Base-by-base conservation (phyloP, 2,888 invertebrate genomes). In the Theodoxus fluviatilis region DNA sequence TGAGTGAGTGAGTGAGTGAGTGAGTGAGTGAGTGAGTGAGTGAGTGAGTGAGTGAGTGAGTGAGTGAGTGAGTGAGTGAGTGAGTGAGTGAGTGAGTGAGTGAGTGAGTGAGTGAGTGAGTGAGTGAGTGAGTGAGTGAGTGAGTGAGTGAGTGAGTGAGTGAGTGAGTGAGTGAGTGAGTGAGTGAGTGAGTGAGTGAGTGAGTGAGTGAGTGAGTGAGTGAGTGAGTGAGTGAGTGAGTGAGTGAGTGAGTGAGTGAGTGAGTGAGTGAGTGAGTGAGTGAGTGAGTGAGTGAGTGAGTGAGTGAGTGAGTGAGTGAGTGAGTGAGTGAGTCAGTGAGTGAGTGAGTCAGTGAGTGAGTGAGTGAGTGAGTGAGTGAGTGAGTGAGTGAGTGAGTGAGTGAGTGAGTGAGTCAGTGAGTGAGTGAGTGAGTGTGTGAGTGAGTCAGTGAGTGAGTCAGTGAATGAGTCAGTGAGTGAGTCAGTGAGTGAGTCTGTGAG, bases 91-190 rank as follows among this genome's bases (percentile, higher is more conserved):
- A 12, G 57, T 57, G 57, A 12, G 57, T 57, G 57, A 12, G 57
- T 57, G 57, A 12, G 28, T 57, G 57, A 9, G 57, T 57, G 15
- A 31, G 57, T 57, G 57, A 31, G 57, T 57, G 57, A 31, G 57
- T 57, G 15, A 31, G 57, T 57, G 57, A 31, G 25, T 25, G 57
- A 31, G 28, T 57, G 3, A n/a, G 15, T 12, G 3, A 25, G 6
- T 18, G 15, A 7, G 9, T 12, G 22, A 9, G 57, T 28, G 28
- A 28, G 22, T 43, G 65, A 31, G 3, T 2, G 31, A 31, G 6
- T 47, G 31, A 47, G 47, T 43, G 65, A 31, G 65, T 65, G 65
- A 31, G 65, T 65, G 47, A 31, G 65, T 47, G 65, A 47, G 47
- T 47, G 65, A 47, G 47, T 31, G 47, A 47, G 65, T 47, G 65